Conservation (phyloP, 2,797 vertebrate species). For the Acanthis flammea region DNA sequence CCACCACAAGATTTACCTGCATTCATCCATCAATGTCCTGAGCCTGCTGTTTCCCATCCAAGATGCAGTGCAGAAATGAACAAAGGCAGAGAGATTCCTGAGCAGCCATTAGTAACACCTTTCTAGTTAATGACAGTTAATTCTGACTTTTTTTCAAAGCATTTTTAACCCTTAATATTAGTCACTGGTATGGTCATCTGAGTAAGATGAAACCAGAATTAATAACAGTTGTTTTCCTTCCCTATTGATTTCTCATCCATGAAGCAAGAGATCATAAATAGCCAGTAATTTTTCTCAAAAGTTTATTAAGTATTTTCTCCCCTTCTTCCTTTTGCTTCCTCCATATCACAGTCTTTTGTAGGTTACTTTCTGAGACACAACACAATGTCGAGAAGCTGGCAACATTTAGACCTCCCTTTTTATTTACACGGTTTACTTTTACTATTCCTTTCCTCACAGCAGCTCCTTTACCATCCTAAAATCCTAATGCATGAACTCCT, state of each 20-base stretch:
- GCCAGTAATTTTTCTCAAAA: background rate
- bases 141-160: background rate
- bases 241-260: background rate
- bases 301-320: background rate
- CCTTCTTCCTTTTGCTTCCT: background rate
- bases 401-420: background rate
- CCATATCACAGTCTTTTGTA: background rate
- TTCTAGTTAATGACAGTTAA: background rate
- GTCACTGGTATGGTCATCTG: background rate
- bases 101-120: background rate
- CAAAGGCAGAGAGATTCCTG: background rate
- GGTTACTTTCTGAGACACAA: background rate
- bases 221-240: background rate
- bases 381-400: background rate
- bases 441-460: background rate
- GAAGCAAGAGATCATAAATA: background rate
- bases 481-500: background rate
- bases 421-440: background rate
- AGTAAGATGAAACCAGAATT: background rate
- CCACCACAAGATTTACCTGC: conserved; percentile 29
- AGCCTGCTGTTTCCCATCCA: background rate
- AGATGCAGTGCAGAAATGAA: conserved; percentile 2
- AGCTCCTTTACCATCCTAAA: background rate
- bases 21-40: conserved; percentile 40
- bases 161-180: background rate